phyloP scores from a whole-genome alignment of 2,113 vertebrate genomes.

The Neoarius graeffei region DNA sequence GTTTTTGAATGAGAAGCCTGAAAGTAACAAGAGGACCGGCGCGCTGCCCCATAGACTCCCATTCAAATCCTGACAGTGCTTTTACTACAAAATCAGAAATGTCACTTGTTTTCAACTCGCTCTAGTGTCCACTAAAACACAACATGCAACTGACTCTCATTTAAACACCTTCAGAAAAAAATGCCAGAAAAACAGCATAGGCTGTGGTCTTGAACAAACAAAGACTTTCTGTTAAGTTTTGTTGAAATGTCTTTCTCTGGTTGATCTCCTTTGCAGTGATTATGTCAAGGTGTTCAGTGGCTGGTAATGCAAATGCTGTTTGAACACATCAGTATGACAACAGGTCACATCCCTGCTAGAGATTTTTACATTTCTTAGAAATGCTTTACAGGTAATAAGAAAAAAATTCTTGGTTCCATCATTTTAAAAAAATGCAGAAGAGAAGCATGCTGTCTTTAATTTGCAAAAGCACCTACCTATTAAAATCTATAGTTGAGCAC shows the following conservation, averaged over 20 bases:
- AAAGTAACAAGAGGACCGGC: no score
- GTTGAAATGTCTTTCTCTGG: no score
- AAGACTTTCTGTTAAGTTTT: no score
- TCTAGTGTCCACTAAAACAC: neutral
- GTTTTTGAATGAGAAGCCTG: no score
- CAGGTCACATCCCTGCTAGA: neutral
- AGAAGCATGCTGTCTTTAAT: conserved; percentile 38
- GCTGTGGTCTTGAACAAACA: neutral
- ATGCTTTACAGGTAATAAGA: neutral
- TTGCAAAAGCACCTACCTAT: conserved; percentile 20
- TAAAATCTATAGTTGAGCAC: conserved; percentile 24
- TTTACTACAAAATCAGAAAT: no score
- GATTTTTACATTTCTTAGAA: neutral
- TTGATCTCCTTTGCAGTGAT: no score
- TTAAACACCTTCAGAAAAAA: neutral
- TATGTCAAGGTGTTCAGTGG: no score
- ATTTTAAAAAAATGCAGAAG: neutral
- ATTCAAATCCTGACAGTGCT: no score
- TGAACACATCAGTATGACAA: neutral
- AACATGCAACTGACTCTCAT: no score
- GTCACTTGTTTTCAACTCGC: no score
- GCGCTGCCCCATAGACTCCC: no score
- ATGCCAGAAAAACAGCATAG: no score
- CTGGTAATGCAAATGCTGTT: neutral
- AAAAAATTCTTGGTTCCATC: neutral